Evolutionary conservation across 1,140 invertebrate species (phyloP).

Genomic region (Drosophila guanche): DNA sequence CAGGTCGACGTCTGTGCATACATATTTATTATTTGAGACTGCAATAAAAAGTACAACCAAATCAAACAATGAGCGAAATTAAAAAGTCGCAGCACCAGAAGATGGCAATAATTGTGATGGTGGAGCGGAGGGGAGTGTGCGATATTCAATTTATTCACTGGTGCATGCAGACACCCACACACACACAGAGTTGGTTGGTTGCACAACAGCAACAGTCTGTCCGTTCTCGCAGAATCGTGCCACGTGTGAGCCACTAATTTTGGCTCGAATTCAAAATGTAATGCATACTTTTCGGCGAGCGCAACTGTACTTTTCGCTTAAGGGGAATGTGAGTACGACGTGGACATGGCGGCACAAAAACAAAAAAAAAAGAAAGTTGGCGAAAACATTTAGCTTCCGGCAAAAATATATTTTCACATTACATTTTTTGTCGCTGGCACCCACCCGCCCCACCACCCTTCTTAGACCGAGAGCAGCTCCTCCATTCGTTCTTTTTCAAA

Average conservation of each 20-base stretch:
- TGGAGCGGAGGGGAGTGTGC: neutral
- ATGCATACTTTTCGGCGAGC: constrained; percentile 37
- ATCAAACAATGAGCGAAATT: constrained; percentile 54
- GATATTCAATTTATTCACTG: constrained; percentile 45
- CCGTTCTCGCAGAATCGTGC: neutral
- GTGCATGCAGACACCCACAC: no score
- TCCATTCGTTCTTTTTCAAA: constrained; percentile 37
- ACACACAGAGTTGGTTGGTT: constrained; percentile 6
- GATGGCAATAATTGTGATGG: neutral
- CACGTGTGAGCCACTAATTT: constrained; percentile 28
- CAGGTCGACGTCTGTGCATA: constrained; percentile 1
- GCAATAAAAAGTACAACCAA: constrained; percentile 39
- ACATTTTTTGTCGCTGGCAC: constrained; percentile 36
- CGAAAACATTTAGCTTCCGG: constrained; percentile 73
- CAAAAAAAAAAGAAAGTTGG: constrained; percentile 17
- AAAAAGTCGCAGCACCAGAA: no score
- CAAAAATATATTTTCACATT: constrained; percentile 71
- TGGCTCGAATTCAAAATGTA: constrained; percentile 21
- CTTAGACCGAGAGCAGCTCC: neutral
- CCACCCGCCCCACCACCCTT: no score
- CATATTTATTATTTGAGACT: constrained; percentile 29
- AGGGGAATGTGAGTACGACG: neutral
- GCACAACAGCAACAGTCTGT: constrained; percentile 1
- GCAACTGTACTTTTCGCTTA: constrained; percentile 56
- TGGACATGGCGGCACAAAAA: neutral